Evolutionary conservation across 2,888 invertebrate species (phyloP).

Genomic region (Bimastos eiseni): DNA sequence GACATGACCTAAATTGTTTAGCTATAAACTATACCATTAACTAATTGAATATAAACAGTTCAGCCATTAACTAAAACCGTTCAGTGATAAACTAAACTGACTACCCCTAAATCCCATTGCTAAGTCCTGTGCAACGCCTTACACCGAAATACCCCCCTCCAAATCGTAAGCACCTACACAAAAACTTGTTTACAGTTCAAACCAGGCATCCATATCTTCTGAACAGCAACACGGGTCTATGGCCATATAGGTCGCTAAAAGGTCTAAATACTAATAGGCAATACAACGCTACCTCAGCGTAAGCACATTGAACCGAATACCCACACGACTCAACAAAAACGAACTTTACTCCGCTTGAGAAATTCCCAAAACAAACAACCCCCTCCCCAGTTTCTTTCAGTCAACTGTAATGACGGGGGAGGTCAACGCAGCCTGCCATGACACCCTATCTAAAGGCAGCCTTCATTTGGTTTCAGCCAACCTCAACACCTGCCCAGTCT

Average conservation of each 20-base stretch:
- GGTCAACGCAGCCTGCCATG: not conserved
- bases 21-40: not conserved
- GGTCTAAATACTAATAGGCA: constrained; percentile 3
- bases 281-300: not conserved
- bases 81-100: too few species aligned
- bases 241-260: not conserved
- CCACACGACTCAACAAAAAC: not conserved
- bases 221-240: not conserved
- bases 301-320: not conserved
- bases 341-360: not conserved
- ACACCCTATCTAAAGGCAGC: not conserved
- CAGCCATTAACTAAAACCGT: not conserved
- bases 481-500: not conserved
- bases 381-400: not conserved
- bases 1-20: not conserved
- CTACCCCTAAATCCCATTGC: not conserved
- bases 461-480: not conserved
- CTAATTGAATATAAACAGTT: not conserved
- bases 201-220: too few species aligned
- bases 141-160: not conserved
- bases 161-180: not conserved
- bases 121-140: not conserved
- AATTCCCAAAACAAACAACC: not conserved
- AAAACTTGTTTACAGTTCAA: not conserved
- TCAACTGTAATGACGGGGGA: not conserved